A percentile compares a stretch with the other conserved stretches of the same genome.
phyloP scores from a whole-genome alignment of 2,113 vertebrate species.

The Puntigrus tetrazona region DNA sequence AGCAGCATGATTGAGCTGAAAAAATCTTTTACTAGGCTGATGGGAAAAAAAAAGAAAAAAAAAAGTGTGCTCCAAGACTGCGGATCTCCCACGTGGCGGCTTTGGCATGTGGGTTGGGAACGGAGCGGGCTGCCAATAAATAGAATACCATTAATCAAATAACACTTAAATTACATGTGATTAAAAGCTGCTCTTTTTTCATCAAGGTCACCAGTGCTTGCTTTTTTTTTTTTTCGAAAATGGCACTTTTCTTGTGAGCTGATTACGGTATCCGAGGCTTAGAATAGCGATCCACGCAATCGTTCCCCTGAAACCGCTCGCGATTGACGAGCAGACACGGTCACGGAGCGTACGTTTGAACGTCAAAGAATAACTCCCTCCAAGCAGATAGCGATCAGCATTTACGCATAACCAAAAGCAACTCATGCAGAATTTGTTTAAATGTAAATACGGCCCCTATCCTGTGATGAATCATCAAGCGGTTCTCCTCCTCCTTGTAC shows the following conservation, averaged over 20 bases:
- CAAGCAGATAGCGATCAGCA: not conserved
- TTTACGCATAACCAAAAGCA: constrained; percentile 1
- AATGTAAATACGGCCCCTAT: constrained; percentile 25
- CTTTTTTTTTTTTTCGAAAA: not conserved
- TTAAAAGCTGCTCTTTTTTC: constrained; percentile 21
- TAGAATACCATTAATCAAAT: constrained; percentile 31
- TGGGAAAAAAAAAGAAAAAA: not conserved
- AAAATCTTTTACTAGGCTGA: constrained; percentile 13
- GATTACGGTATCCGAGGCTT: not conserved
- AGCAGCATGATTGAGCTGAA: constrained; percentile 19
- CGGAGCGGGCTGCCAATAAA: constrained; percentile 25
- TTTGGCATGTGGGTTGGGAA: constrained; percentile 6
- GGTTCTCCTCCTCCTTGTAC: constrained; percentile 32
- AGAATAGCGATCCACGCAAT: constrained; percentile 22
- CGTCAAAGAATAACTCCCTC: not conserved
- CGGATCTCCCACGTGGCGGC: constrained; percentile 15
- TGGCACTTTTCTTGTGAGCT: not conserved
- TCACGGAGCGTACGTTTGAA: not conserved
- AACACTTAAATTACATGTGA: not conserved
- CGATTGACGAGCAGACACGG: not conserved
- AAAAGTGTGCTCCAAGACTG: not conserved
- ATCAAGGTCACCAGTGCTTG: constrained; percentile 1
- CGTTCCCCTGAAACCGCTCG: not conserved
- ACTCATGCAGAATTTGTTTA: constrained; percentile 19
- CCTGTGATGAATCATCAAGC: constrained; percentile 44